A percentile compares a stretch with the other conserved stretches of the same genome.
These are phyloP conservation scores for Odontothrips loti DNA, from an alignment of 2,888 invertebrate genomes.

Conservation along the genomic window DNA sequence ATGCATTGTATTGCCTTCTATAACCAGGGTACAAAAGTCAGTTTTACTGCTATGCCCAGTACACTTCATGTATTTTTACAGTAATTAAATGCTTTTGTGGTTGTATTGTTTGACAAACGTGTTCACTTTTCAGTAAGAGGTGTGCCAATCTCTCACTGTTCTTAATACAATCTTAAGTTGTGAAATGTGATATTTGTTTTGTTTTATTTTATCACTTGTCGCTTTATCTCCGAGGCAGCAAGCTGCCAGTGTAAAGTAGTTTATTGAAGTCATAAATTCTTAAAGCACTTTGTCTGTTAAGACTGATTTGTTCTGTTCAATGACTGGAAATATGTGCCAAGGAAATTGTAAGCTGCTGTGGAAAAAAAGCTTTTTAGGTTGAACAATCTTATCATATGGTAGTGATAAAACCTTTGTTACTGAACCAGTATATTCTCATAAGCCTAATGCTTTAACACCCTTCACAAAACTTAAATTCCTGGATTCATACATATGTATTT, in stretches of 20 bases:
- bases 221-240: neutral
- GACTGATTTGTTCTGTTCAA: slow-evolving; percentile 2
- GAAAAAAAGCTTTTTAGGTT: neutral
- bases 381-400: too few relatives aligned
- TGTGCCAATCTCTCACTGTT: neutral
- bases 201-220: neutral
- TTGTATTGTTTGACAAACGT: neutral
- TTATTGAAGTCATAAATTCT: neutral
- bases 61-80: neutral
- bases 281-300: neutral
- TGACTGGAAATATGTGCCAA: slow-evolving; percentile 5
- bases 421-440: neutral
- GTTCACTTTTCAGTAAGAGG: neutral
- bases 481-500: neutral
- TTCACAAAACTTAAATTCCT: neutral
- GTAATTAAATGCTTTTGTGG: neutral
- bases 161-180: neutral
- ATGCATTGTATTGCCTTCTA: too few relatives aligned
- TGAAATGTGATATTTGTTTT: neutral
- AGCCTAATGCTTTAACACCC: neutral
- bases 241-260: neutral
- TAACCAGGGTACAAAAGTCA: too few relatives aligned
- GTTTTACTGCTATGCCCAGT: neutral
- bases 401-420: neutral
- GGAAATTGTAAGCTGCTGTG: neutral